Conservation (phyloP, 2,797 vertebrate species). For the Halcyon badia region DNA sequence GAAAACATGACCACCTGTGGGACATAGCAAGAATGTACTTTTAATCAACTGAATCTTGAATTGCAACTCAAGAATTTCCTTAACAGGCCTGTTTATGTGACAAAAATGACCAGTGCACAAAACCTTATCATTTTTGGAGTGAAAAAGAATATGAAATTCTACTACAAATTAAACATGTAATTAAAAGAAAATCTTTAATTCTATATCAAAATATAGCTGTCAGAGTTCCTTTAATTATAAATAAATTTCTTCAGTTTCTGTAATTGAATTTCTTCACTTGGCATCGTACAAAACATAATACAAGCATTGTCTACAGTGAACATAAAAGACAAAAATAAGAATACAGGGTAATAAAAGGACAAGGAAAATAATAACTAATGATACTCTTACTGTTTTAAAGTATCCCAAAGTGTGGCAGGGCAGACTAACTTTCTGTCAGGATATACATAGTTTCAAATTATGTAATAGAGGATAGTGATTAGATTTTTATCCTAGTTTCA, state of each 20-base stretch:
- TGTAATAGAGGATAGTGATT: background rate
- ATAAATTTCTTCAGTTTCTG: background rate
- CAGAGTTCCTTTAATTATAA: slow-evolving; percentile 25
- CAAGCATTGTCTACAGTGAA: background rate
- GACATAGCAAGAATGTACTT: background rate
- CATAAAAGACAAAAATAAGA: background rate
- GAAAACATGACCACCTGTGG: background rate
- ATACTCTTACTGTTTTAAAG: background rate
- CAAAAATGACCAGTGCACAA: background rate
- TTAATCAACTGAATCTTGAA: background rate
- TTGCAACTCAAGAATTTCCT: background rate
- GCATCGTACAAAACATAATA: background rate
- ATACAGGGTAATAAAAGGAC: background rate
- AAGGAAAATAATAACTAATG: background rate
- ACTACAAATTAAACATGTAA: background rate
- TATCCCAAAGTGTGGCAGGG: background rate
- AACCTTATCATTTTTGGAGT: background rate
- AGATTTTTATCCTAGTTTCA: background rate
- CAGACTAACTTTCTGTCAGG: background rate
- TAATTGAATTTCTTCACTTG: slow-evolving; percentile 6
- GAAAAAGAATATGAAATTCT: slow-evolving; percentile 3
- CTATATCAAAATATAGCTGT: background rate
- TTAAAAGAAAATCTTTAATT: slow-evolving; percentile 9
- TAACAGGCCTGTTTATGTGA: background rate
- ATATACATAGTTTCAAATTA: background rate